These are phyloP conservation scores for Apodemus agrarius DNA, from an alignment of 2,797 vertebrate species.

Conservation along the genomic window DNA sequence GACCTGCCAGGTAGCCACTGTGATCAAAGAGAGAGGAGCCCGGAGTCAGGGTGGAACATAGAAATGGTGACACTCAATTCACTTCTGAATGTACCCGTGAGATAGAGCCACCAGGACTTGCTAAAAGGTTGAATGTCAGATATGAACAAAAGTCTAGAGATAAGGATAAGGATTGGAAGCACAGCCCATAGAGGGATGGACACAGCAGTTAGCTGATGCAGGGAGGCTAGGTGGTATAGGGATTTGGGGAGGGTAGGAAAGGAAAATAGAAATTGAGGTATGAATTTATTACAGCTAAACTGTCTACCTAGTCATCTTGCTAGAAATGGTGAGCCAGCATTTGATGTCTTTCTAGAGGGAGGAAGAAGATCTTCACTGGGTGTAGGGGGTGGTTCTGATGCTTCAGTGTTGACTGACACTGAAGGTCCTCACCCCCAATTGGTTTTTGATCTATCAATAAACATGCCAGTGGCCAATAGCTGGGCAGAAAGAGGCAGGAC, in stretches of 20 bases:
- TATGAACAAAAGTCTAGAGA: neutral
- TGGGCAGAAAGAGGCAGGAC: neutral
- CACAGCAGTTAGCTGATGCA: neutral
- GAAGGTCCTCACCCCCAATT: neutral
- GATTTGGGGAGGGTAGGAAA: too few relatives aligned
- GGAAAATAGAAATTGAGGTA: neutral
- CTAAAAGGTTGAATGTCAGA: neutral
- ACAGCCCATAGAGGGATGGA: neutral
- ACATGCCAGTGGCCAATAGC: neutral
- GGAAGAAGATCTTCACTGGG: neutral
- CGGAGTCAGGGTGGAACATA: neutral
- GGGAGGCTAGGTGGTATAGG: neutral
- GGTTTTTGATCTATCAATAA: neutral
- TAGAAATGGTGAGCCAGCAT: neutral
- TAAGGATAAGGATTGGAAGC: neutral
- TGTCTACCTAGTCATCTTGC: neutral
- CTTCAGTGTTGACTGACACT: neutral
- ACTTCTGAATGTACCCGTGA: neutral
- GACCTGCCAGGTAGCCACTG: neutral
- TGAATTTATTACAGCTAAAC: neutral
- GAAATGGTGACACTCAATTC: neutral
- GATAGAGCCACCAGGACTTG: neutral
- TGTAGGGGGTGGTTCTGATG: neutral
- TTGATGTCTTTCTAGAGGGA: neutral
- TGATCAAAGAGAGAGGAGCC: neutral